Percentiles rank a stretch among this genome's conserved stretches.
Evolutionary conservation across 2,888 invertebrate genomes (phyloP).

Genomic region (Esperia sulphurella): DNA sequence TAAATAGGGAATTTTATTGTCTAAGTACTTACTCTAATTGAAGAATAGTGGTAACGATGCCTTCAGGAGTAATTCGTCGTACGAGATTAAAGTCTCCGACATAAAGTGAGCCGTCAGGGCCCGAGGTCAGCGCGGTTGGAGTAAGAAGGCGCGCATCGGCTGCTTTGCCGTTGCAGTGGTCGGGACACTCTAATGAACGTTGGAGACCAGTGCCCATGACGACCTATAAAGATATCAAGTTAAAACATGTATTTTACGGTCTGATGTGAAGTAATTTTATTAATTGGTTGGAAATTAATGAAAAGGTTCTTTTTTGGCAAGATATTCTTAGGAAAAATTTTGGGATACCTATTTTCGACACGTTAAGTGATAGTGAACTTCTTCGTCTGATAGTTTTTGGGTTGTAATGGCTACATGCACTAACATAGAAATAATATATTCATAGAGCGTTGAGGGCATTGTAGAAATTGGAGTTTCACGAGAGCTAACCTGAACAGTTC

Average conservation of each 20-base stretch:
- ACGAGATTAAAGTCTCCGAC: conserved; percentile 98
- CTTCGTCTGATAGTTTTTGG: too few species aligned
- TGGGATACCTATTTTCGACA: too few species aligned
- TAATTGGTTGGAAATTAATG: too few species aligned
- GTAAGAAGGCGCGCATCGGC: conserved; percentile 93
- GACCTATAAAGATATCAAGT: conserved; percentile 72
- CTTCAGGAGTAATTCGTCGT: conserved; percentile 92
- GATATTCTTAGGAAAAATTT: too few species aligned
- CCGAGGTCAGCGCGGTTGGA: conserved; percentile 95
- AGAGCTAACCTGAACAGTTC: conserved; percentile 91
- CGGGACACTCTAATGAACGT: conserved; percentile 91
- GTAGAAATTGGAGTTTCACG: neutral
- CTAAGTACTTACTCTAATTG: conserved; percentile 84
- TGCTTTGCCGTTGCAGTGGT: conserved; percentile 90
- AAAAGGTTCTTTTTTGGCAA: too few species aligned
- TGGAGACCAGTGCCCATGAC: conserved; percentile 96
- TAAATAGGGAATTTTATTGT: neutral
- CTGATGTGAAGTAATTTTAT: too few species aligned
- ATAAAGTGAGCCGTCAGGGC: conserved; percentile 97
- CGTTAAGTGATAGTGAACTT: too few species aligned
- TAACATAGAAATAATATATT: too few species aligned
- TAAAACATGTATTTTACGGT: too few species aligned
- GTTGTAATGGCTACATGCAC: too few species aligned
- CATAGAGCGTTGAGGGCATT: too few species aligned
- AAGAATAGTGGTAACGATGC: conserved; percentile 92